These are phyloP conservation scores for Drosophila silvestris DNA, from an alignment of 2,888 invertebrate genomes.

Conservation along the genomic window DNA sequence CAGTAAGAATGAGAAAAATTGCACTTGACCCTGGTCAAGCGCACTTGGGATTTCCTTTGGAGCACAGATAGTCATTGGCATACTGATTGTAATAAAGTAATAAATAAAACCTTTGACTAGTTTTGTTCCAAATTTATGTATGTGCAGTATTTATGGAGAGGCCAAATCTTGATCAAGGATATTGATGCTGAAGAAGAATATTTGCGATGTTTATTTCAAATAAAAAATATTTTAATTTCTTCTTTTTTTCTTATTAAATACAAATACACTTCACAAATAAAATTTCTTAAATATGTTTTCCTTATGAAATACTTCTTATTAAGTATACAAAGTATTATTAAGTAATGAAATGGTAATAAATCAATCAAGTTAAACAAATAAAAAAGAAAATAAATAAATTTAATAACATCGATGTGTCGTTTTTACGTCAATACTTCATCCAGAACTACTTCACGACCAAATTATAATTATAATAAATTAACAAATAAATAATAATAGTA, in stretches of 20 bases:
- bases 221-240: background rate
- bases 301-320: background rate
- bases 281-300: background rate
- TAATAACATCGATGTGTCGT: background rate
- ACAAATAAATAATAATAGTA: background rate
- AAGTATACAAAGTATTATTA: background rate
- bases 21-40: too few relatives aligned
- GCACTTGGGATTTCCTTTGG: too few relatives aligned
- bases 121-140: background rate
- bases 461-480: background rate
- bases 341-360: background rate
- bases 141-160: background rate
- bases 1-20: too few relatives aligned
- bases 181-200: background rate
- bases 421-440: background rate
- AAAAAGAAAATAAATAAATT: background rate
- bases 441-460: background rate
- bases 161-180: background rate
- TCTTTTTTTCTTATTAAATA: background rate
- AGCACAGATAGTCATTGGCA: background rate
- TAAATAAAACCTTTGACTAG: background rate
- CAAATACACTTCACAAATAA: background rate
- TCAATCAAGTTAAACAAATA: background rate
- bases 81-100: background rate
- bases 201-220: background rate